These are phyloP conservation scores for Camelus bactrianus DNA, from an alignment of 2,113 vertebrate genomes.

Conservation along the genomic window DNA sequence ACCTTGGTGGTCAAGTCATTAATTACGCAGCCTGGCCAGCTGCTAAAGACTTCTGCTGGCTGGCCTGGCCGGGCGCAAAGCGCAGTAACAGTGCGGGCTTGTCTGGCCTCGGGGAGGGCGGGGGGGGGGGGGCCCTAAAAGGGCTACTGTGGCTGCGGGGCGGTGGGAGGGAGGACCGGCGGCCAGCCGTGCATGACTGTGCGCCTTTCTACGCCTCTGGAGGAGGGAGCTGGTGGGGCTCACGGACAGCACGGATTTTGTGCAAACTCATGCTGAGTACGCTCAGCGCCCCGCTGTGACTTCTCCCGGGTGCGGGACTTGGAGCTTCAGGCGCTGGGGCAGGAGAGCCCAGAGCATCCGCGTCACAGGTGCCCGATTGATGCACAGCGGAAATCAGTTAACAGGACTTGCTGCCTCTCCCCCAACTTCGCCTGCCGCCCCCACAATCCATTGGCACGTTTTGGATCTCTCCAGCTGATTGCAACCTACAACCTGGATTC, in stretches of 20 bases:
- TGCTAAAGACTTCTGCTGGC: constrained; percentile 37
- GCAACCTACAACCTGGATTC: not conserved
- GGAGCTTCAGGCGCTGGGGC: too few species aligned
- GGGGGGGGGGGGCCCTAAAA: not conserved
- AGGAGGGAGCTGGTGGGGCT: accelerated
- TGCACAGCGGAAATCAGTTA: accelerated
- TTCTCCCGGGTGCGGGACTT: too few species aligned
- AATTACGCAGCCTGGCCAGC: constrained; percentile 71
- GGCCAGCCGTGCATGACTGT: not conserved
- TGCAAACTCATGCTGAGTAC: accelerated
- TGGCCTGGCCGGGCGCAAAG: not conserved
- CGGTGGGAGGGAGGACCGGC: not conserved
- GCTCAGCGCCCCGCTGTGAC: accelerated
- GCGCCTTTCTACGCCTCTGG: accelerated
- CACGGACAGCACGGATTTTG: accelerated
- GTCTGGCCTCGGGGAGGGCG: not conserved
- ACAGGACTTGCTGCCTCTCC: accelerated
- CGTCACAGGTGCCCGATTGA: accelerated
- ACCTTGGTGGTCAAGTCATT: constrained; percentile 67
- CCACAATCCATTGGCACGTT: accelerated
- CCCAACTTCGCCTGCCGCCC: accelerated
- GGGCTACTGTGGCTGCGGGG: not conserved
- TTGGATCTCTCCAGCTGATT: accelerated
- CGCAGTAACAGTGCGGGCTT: not conserved
- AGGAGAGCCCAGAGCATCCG: too few species aligned